Evolutionary conservation across 2,113 vertebrate genomes (phyloP).

Genomic region (Scophthalmus maximus): DNA sequence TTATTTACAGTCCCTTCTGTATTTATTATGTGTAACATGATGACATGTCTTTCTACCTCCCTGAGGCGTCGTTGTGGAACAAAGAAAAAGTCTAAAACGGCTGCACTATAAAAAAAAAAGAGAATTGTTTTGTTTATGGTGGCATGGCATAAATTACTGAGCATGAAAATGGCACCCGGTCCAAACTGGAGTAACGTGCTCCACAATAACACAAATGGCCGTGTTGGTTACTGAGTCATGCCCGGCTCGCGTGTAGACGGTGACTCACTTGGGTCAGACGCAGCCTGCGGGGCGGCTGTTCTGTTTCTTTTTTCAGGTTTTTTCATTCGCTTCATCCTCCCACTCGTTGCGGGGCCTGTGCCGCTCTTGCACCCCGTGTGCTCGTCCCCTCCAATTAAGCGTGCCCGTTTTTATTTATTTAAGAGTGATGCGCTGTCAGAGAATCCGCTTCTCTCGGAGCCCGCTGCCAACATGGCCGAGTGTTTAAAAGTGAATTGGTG

Average conservation of each 20-base stretch:
- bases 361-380: constrained; percentile 23
- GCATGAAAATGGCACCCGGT: not conserved
- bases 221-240: constrained; percentile 54
- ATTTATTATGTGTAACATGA: not conserved
- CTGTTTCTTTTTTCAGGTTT: constrained; percentile 30
- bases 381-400: constrained; percentile 44
- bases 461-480: not conserved
- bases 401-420: constrained; percentile 42
- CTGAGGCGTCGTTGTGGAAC: accelerated
- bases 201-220: constrained; percentile 7
- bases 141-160: not conserved
- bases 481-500: constrained; percentile 36
- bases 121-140: too few relatives aligned
- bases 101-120: not conserved
- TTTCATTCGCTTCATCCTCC: constrained; percentile 42
- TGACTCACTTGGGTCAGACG: constrained; percentile 74
- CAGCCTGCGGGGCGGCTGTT: constrained; percentile 57
- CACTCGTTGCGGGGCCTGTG: constrained; percentile 40
- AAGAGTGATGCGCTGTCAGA: constrained; percentile 20
- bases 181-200: constrained; percentile 1
- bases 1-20: not conserved
- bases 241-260: constrained; percentile 44
- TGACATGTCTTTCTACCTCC: not conserved
- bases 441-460: constrained; percentile 5
- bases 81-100: too few relatives aligned